A percentile compares a stretch with the other conserved stretches of the same genome.
Evolutionary conservation across 2,888 invertebrate species (phyloP).

Genomic region (Clistopyga incitator): DNA sequence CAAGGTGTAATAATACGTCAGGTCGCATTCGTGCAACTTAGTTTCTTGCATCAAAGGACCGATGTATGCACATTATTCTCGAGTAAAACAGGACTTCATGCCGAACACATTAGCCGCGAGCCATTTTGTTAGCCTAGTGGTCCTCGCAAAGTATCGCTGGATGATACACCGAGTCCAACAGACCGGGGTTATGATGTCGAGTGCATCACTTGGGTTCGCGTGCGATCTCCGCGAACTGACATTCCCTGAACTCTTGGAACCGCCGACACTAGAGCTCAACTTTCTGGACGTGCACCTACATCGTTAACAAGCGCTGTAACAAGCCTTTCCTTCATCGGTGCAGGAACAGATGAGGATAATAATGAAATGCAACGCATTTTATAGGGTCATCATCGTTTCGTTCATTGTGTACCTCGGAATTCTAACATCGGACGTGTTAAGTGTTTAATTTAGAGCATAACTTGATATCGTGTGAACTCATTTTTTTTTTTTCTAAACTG

Average conservation of each 20-base stretch:
- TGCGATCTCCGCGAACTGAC: constrained; percentile 57
- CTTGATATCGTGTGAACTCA: no score
- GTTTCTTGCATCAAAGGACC: constrained; percentile 16
- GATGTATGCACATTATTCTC: constrained; percentile 23
- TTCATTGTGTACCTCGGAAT: neutral
- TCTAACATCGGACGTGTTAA: no score
- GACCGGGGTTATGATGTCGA: constrained; percentile 37
- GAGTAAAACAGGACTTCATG: constrained; percentile 13
- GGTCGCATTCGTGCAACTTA: constrained; percentile 21
- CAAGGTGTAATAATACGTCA: constrained; percentile 57
- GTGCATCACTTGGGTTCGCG: constrained; percentile 34
- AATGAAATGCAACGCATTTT: constrained; percentile 37
- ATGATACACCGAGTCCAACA: constrained; percentile 36
- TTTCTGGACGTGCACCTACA: constrained; percentile 1
- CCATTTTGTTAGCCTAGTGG: constrained; percentile 37
- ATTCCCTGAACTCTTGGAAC: constrained; percentile 61
- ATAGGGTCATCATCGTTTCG: constrained; percentile 40
- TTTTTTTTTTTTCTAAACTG: no score
- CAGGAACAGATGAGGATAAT: constrained; percentile 39
- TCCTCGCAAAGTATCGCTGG: neutral
- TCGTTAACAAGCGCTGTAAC: constrained; percentile 53
- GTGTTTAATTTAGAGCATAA: no score
- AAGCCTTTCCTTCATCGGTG: neutral
- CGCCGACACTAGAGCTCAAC: neutral
- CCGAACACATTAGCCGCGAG: constrained; percentile 53